Evolutionary conservation across 2,113 vertebrate species (phyloP).

Genomic region (Uria aalge): DNA sequence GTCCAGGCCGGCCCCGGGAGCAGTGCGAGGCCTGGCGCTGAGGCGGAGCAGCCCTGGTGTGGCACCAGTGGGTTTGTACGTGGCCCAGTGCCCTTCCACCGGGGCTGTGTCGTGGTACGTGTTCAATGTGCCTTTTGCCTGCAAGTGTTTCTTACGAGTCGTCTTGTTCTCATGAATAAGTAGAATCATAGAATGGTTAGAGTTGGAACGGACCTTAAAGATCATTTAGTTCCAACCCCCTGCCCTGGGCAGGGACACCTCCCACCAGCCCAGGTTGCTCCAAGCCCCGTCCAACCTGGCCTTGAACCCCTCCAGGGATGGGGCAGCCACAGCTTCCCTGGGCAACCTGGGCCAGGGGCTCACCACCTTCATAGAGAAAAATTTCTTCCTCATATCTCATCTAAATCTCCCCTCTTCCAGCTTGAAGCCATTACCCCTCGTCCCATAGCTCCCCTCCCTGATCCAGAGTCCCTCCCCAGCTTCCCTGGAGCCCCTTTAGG

Average conservation of each 20-base stretch:
- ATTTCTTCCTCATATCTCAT: neutral
- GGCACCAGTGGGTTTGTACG: accelerated
- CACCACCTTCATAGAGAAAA: neutral
- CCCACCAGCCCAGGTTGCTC: neutral
- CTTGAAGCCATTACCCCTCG: accelerated
- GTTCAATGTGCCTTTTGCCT: accelerated
- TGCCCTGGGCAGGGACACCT: neutral
- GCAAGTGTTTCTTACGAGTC: accelerated
- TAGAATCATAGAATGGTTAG: neutral
- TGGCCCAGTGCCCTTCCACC: accelerated
- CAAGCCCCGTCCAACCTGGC: neutral
- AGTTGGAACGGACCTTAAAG: neutral
- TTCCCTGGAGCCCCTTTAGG: neutral
- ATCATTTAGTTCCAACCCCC: neutral
- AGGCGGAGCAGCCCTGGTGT: accelerated
- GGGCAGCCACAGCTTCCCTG: neutral
- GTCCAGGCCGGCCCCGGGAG: too few species aligned
- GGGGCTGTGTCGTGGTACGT: accelerated
- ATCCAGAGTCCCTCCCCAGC: neutral
- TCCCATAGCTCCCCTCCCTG: neutral
- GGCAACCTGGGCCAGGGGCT: neutral
- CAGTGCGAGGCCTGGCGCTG: accelerated
- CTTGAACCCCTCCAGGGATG: neutral
- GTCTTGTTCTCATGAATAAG: neutral
- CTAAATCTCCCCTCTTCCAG: neutral